Evolutionary conservation across 2,113 vertebrate species (phyloP), one percentile per base, ranked within the genome.

Genomic region (Corvus moneduloides): DNA sequence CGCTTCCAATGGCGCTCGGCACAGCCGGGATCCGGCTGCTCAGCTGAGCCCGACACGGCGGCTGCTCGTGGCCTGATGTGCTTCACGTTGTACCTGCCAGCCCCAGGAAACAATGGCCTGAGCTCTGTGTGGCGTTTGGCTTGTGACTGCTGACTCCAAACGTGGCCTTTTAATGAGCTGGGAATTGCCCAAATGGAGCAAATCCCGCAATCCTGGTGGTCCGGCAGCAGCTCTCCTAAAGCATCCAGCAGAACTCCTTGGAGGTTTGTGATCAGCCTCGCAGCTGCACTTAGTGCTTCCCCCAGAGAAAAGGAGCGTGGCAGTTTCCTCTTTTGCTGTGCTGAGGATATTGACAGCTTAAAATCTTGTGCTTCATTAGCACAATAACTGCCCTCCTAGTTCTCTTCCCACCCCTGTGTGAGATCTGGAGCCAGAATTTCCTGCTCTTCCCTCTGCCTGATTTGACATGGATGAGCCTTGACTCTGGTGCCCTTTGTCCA

Each of bases 201-300:
- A 37, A 51, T 15, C 35, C 73, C 1, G 7, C 3, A 12, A 35
- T 33, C 39, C 37, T 1, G 54, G 37, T 6, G 8, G 81, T 13
- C 61, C 1, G 1, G 66, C 54, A 43, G 79, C 62, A 18, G 2
- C 18, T 37, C 72, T 76, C 16, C 46, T 28, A 7, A 52, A 69
- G 85, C 83, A n/a, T n/a, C 84, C 77, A 12, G 74, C 77, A 89
- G 80, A 63, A 61, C 11, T 56, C 66, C 22, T 26, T 23, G 35
- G 66, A 37, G 94, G 68, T 12, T 51, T 49, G 78, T 20, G 17
- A 63, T 69, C 33, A 83, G 71, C 89, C 63, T 85, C 46, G 35
- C 71, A 9, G 68, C 84, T 88, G 90, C 75, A 49, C 92, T 96
- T 74, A 66, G 82, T 54, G 56, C 15, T 69, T 49, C 33, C 93